Evolutionary conservation across 23 tunicate species (phyloP).

Genomic region (Clavelina lepadiformis): DNA sequence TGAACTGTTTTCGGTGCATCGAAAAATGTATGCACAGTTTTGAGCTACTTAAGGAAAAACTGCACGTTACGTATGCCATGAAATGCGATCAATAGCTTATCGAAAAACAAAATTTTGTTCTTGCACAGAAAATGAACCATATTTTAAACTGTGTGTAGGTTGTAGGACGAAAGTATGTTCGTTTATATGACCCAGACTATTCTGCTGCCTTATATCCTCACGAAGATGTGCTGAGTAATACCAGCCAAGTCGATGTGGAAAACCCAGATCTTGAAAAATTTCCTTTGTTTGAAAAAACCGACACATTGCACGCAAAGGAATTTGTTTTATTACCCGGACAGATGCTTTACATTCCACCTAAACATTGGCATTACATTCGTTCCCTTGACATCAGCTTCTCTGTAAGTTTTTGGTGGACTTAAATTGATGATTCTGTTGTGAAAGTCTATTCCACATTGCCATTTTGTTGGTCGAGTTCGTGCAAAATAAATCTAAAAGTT

Average conservation of each 20-base stretch:
- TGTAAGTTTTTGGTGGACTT: constrained; percentile 97
- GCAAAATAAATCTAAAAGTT: too few species aligned
- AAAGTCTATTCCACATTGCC: neutral
- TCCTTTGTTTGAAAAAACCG: constrained; percentile 65
- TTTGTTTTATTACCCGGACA: constrained; percentile 64
- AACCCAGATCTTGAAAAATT: constrained; percentile 47
- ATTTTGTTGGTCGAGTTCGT: too few species aligned
- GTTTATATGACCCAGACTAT: constrained; percentile 47
- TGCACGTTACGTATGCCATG: too few species aligned
- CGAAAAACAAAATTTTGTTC: too few species aligned
- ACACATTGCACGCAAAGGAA: constrained; percentile 32
- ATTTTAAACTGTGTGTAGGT: constrained; percentile 16
- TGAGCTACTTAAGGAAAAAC: too few species aligned
- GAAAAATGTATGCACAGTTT: too few species aligned
- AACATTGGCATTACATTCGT: constrained; percentile 88
- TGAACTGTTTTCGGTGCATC: too few species aligned
- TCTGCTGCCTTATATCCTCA: constrained; percentile 48
- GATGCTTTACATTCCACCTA: constrained; percentile 81
- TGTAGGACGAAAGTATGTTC: constrained; percentile 63
- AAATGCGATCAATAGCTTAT: too few species aligned
- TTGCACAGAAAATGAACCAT: too few species aligned
- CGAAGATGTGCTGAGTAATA: constrained; percentile 53
- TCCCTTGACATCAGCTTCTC: constrained; percentile 87
- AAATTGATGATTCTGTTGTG: neutral
- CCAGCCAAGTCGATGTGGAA: constrained; percentile 87